These are phyloP conservation scores for Gerris lacustris DNA, from an alignment of 2,888 invertebrate species.

Conservation along the genomic window DNA sequence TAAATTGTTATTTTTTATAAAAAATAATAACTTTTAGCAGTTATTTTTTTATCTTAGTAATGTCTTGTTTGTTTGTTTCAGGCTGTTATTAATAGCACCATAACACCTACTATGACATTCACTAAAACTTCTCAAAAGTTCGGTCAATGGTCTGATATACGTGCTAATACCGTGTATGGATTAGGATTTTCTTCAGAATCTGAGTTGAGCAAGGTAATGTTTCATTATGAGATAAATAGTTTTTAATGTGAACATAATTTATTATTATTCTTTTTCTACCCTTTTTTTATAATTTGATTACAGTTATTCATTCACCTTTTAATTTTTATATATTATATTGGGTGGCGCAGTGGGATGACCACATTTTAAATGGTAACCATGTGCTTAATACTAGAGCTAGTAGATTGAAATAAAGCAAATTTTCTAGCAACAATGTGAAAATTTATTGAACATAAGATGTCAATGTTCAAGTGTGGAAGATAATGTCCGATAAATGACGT, in stretches of 20 bases:
- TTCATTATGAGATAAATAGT: constrained; percentile 13
- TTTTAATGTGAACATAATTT: constrained; percentile 14
- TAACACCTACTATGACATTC: constrained; percentile 95
- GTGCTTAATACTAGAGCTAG: too few relatives aligned
- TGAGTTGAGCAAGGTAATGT: constrained; percentile 73
- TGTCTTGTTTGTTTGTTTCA: constrained; percentile 34
- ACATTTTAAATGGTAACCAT: too few relatives aligned
- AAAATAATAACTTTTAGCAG: not conserved
- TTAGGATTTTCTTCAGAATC: constrained; percentile 89
- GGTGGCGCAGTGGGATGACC: too few relatives aligned
- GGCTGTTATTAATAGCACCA: constrained; percentile 96
- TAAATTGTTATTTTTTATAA: not conserved
- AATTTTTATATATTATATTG: too few relatives aligned
- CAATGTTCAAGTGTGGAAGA: too few relatives aligned
- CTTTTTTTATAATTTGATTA: constrained; percentile 18
- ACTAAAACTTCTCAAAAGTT: constrained; percentile 99
- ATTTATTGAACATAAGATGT: too few relatives aligned
- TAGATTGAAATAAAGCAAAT: too few relatives aligned
- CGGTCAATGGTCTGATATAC: constrained; percentile 96
- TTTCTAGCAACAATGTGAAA: too few relatives aligned
- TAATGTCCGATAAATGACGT: too few relatives aligned
- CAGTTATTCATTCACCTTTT: constrained; percentile 12
- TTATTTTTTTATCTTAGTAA: not conserved
- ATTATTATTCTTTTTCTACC: not conserved
- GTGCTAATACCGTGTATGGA: constrained; percentile 94